Evolutionary conservation across 2,888 invertebrate species (phyloP), one percentile per base, ranked within the genome.

Genomic region (Hirtodrosophila alboralis): DNA sequence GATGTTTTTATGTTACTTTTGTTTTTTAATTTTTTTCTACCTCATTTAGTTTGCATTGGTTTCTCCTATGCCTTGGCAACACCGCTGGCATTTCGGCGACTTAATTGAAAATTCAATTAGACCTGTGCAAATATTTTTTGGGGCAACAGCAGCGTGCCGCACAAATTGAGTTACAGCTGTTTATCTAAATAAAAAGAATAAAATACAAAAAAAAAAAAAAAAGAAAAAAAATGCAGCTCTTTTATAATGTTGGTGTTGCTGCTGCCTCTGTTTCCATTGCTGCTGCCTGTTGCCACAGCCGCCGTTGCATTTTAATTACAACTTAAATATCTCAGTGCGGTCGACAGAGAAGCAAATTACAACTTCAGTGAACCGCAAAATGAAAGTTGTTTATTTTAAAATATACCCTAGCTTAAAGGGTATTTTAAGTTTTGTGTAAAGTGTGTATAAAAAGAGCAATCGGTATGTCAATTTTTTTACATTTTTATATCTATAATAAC

Each of bases 61-160:
- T 30, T 57, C 26, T 56, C 2, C 60, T 54, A 23, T 27, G 10
- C 12, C 6, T 12, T 26, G 6, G 13, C 8, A 10, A 23, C n/a
- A 23, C 44, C 48, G 44, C 36, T 53, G 60, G 63, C 67, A 58
- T 64, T 74, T 71, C 61, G 56, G 68, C 75, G 79, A 76, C 83
- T 76, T 84, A 84, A 83, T 81, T 84, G 81, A 84, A 83, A 83
- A 84, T 83, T 83, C 81, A 83, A 83, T 83, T 83, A 83, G 84
- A 83, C 75, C 84, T 84, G 84, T 70, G 78, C 81, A 83, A 83
- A 81, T 81, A 81, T 84, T 84, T 80, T 80, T n/a, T n/a, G n/a
- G 54, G 65, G 43, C 67, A 52, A 62, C 3, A 57, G 48, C 54
- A 54, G 53, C 43, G 33, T n/a, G n/a, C 52, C 52, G 48, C 52